Evolutionary conservation across 1,140 invertebrate species (phyloP).

Genomic region (Magallana angulata): DNA sequence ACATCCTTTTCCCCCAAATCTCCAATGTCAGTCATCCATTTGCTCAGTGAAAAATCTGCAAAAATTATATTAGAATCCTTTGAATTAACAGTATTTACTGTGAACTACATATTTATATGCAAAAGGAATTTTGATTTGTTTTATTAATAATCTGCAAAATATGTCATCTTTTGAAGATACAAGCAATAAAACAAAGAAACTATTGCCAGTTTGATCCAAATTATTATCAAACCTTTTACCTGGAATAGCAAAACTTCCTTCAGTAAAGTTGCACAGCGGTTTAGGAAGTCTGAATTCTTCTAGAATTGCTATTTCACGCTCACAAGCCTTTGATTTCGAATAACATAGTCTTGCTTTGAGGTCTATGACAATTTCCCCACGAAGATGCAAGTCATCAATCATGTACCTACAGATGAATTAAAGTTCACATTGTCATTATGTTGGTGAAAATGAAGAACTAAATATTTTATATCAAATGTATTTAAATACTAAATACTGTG

Average conservation of each 20-base stretch:
- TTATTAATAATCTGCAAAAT: too few relatives aligned
- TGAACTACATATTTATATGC: too few relatives aligned
- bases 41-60: constrained; percentile 34
- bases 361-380: not conserved
- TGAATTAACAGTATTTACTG: too few relatives aligned
- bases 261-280: constrained; percentile 2
- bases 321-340: not conserved
- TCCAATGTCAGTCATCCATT: not conserved
- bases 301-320: not conserved
- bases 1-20: not conserved
- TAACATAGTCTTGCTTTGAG: constrained; percentile 2
- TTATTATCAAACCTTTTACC: not conserved
- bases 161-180: too few relatives aligned
- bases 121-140: too few relatives aligned
- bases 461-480: not conserved
- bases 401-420: not conserved
- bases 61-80: too few relatives aligned
- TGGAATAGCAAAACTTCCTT: constrained; percentile 16
- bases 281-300: constrained; percentile 18
- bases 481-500: too few relatives aligned
- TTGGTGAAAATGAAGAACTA: not conserved
- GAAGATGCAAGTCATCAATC: constrained; percentile 1
- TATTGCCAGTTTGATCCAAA: too few relatives aligned
- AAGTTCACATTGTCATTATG: too few relatives aligned
- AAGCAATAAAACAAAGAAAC: too few relatives aligned